Conservation (phyloP, 2,888 invertebrate genomes). For the Dynastes tityus region DNA sequence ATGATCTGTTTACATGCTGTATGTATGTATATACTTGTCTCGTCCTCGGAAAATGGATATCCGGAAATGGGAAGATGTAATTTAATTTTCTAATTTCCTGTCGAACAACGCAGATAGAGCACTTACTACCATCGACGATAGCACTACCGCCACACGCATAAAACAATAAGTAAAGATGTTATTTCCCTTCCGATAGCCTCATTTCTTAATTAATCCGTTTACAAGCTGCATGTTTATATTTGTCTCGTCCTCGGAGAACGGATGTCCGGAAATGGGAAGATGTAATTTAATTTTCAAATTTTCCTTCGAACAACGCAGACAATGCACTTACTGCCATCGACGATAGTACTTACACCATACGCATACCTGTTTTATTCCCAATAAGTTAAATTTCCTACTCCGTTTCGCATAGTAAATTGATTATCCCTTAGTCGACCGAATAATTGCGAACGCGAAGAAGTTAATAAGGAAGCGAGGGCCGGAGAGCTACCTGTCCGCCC, state of each 20-base stretch:
- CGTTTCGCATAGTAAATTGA: constrained; percentile 42
- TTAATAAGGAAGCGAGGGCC: constrained; percentile 12
- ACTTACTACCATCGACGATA: neutral
- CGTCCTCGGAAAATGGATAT: constrained; percentile 11
- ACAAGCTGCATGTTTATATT: neutral
- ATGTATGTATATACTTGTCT: neutral
- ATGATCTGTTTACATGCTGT: no score
- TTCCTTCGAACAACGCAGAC: neutral
- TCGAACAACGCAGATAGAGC: neutral
- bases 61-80: constrained; percentile 37
- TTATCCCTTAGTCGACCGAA: constrained; percentile 39
- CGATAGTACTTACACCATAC: neutral
- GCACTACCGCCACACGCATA: no score
- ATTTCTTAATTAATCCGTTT: no score
- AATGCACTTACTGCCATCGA: neutral
- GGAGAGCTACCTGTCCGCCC: neutral
- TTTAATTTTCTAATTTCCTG: constrained; percentile 28
- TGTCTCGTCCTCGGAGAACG: neutral
- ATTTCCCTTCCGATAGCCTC: no score
- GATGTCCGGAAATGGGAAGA: constrained; percentile 31
- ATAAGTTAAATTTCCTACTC: constrained; percentile 32
- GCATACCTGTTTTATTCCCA: neutral
- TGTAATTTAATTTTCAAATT: constrained; percentile 33
- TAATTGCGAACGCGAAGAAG: constrained; percentile 40
- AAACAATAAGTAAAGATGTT: no score